phyloP scores from a whole-genome alignment of 2,888 invertebrate genomes.

The Hypercompe scribonia region DNA sequence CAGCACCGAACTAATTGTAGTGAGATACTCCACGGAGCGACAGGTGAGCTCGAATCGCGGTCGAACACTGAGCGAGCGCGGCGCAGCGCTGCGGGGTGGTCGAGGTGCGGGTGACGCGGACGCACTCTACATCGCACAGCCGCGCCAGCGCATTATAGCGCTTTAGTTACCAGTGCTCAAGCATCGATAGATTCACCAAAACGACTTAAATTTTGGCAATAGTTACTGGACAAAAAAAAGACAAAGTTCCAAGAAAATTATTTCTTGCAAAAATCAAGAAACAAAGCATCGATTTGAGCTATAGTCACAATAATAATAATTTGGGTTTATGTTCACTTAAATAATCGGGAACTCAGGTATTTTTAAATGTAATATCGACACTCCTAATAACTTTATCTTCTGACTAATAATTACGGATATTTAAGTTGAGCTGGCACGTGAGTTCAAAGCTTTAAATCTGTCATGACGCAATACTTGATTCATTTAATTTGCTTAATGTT shows the following conservation, averaged over 20 bases:
- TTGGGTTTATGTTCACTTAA: background rate
- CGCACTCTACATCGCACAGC: slow-evolving; percentile 30
- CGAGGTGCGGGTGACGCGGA: slow-evolving; percentile 30
- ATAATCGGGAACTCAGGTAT: background rate
- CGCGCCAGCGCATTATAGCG: slow-evolving; percentile 41
- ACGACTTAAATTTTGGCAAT: slow-evolving; percentile 70
- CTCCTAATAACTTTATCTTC: slow-evolving; percentile 7
- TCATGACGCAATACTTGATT: slow-evolving; percentile 40
- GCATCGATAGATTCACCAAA: slow-evolving; percentile 57
- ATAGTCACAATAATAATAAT: background rate
- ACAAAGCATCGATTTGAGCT: background rate
- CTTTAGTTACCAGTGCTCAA: slow-evolving; percentile 50
- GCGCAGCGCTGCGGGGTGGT: slow-evolving; percentile 44
- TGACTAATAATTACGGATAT: slow-evolving; percentile 25
- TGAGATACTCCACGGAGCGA: slow-evolving; percentile 63
- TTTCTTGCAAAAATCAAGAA: slow-evolving; percentile 31
- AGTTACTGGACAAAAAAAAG: slow-evolving; percentile 56
- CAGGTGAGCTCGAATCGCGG: slow-evolving; percentile 73
- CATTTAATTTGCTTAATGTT: slow-evolving; percentile 22
- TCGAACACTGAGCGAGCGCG: slow-evolving; percentile 66
- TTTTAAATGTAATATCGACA: background rate
- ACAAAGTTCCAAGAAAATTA: slow-evolving; percentile 59
- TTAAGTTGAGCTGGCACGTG: slow-evolving; percentile 21
- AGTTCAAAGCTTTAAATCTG: slow-evolving; percentile 32
- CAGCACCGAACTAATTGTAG: slow-evolving; percentile 62